Conservation (phyloP, 2,113 vertebrate species). For the Tragelaphus scriptus region DNA sequence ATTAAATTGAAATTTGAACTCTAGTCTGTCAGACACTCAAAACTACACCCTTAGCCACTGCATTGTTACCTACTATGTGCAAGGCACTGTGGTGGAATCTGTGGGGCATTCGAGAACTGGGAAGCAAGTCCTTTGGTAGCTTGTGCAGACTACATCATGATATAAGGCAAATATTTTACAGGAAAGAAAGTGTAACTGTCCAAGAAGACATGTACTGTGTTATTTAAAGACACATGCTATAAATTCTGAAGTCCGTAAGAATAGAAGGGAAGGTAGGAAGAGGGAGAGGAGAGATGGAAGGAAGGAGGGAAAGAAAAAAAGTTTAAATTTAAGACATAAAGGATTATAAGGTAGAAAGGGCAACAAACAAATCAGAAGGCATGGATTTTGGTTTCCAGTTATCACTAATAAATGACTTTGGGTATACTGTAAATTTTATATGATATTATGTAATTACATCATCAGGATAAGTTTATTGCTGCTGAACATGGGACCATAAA, state of each 20-base stretch:
- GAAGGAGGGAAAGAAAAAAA: background rate
- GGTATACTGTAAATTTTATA: background rate
- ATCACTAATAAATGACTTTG: background rate
- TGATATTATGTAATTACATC: background rate
- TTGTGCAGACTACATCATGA: background rate
- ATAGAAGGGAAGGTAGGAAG: background rate
- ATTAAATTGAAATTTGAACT: conserved; percentile 7
- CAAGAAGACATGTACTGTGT: background rate
- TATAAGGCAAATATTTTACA: background rate
- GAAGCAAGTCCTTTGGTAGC: background rate
- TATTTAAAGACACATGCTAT: background rate
- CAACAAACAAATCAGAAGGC: background rate
- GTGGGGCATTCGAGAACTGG: background rate
- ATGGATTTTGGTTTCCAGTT: background rate
- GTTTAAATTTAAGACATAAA: background rate
- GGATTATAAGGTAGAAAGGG: background rate
- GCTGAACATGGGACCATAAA: background rate
- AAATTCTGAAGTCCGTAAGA: background rate
- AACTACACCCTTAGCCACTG: background rate
- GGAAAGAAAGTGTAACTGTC: background rate
- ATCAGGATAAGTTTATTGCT: background rate
- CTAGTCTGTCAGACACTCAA: background rate
- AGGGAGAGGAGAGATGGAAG: background rate
- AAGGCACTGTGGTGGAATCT: background rate
- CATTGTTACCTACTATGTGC: background rate